Evolutionary conservation across 1,140 invertebrate genomes (phyloP), one percentile per base, ranked within the genome.

Genomic region (Trissolcus basalis): DNA sequence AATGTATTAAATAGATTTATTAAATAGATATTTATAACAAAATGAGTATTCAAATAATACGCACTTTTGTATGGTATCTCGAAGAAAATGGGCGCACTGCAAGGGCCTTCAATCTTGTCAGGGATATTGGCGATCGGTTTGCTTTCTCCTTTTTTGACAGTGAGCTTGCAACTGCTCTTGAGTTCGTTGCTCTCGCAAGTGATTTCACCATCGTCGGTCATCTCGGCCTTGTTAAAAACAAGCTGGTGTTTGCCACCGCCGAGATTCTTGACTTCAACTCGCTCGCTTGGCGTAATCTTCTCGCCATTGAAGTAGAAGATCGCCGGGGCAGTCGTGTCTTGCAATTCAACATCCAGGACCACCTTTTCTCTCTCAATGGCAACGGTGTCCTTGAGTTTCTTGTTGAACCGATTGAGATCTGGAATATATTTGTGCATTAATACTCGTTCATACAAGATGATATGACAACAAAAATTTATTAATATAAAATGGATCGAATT

Each of bases 361-460:
- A 97, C 89, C 77, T 95, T 96, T 79, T 98, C 95, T 75, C 96
- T 92, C 88, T 99, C 97, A 79, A 97, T 92, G 19, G 92, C 94
- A 74, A 93, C 94, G 1, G 94, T 97, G 86, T 98, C 96, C 85
- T 97, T 96, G 4, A 99, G 91, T 89, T 98, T 98, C 89, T 98
- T 98, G 86, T 97, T 96, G 90, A 99, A 98, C 73, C 95, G 93
- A 88, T 98, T 98, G 78, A 94, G 93, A 89, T 98, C 96, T 97
- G 83, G 81, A 75, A 78, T 2, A 39, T 9, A 39, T 39, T 39
- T 27, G 19, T 27, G 19, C 6, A 27, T n/a, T n/a, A 27, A 39
- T 39, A 11, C 9, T 39, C 1, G 9, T n/a, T 9, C 36, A 39
- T 3, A 39, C 3, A 11, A n/a, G n/a, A 39, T 9, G 36, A 4